Evolutionary conservation across 2,797 vertebrate genomes (phyloP), one percentile per base, ranked within the genome.

Genomic region (Rhinella marina): DNA sequence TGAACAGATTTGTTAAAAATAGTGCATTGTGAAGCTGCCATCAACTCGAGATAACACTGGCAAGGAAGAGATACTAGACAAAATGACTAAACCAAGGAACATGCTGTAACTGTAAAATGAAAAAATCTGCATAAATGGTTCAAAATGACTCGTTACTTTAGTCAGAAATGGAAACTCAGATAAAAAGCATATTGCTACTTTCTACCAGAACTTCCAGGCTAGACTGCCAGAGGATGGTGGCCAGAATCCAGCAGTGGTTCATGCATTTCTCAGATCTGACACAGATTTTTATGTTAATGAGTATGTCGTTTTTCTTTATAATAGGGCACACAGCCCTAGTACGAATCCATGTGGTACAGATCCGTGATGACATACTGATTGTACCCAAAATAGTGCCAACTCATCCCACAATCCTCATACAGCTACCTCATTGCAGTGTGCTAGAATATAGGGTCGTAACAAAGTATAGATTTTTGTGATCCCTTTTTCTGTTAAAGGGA

Each of bases 1-100:
- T 76, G 56, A 85, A 61, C 56, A 48, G 70, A 32, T 41, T 59
- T 76, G 70, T 61, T 85, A 85, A 85, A 85, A 85, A 85, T 85
- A 76, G 70, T 61, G 17, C 68, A 32, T 32, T 59, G 48, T 54
- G 61, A 56, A 56, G 11, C 52, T 75, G 82, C 17, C 83, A 75
- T 84, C 83, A 75, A 48, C 52, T 57, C 3, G 32, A 75, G 32
- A 84, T 61, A n/a, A 76, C 59, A 29, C 56, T 84, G 56, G 83
- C 83, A 84, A 59, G 12, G 32, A 27, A 61, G 12, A 75, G 68
- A 48, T 32, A 17, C 13, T 48, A 84, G 7, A 75, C 48, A 61
- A 59, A 54, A 61, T 25, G 21, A 23, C 72, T 76, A 76, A 76
- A 76, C 83, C 56, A 10, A 3, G 54, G 32, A 85, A 76, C 72